phyloP scores from a whole-genome alignment of 1,140 invertebrate species.

The Drepana arcuata region DNA sequence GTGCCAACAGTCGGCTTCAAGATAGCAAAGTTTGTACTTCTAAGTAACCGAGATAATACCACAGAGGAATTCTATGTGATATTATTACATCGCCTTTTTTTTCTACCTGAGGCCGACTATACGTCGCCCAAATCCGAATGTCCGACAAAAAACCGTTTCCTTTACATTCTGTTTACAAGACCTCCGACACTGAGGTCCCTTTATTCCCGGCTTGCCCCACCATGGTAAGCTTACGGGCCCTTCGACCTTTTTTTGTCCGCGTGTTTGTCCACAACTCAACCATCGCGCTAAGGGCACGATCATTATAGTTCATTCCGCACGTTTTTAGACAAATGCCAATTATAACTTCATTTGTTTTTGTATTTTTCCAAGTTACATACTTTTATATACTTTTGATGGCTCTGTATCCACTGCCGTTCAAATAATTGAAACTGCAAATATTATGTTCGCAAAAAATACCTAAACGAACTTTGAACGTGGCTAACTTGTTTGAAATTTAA shows the following conservation, averaged over 20 bases:
- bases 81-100: too few relatives aligned
- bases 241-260: constrained; percentile 58
- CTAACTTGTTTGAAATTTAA: too few relatives aligned
- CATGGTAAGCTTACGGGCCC: constrained; percentile 25
- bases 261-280: constrained; percentile 35
- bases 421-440: too few relatives aligned
- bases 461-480: too few relatives aligned
- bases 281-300: too few relatives aligned
- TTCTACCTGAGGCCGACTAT: constrained; percentile 50
- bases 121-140: constrained; percentile 43
- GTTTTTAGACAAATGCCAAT: too few relatives aligned
- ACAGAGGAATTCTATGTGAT: constrained; percentile 29
- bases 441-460: too few relatives aligned
- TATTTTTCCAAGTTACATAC: too few relatives aligned
- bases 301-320: too few relatives aligned
- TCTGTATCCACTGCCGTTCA: too few relatives aligned
- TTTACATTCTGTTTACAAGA: constrained; percentile 62
- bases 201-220: constrained; percentile 33
- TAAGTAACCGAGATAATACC: constrained; percentile 56
- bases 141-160: constrained; percentile 60
- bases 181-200: constrained; percentile 61
- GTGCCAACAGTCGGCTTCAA: constrained; percentile 46
- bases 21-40: constrained; percentile 54
- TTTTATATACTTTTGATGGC: too few relatives aligned
- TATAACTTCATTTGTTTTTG: too few relatives aligned